These are phyloP conservation scores for Vespertilio murinus DNA, from an alignment of 2,797 vertebrate genomes.

Conservation along the genomic window DNA sequence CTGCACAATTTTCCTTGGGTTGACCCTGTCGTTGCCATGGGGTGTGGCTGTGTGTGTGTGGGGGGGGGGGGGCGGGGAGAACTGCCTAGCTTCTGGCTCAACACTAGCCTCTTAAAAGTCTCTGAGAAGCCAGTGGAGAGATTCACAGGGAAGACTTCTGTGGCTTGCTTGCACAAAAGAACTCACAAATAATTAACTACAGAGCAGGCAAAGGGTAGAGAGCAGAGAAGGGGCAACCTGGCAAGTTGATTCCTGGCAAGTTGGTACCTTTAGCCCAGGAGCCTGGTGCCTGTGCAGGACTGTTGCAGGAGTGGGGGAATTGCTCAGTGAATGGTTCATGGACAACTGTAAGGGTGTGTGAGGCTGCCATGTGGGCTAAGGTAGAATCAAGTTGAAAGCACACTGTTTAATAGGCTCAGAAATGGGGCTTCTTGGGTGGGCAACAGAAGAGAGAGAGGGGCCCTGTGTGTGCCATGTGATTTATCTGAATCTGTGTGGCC, in stretches of 20 bases:
- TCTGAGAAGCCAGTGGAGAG: not conserved
- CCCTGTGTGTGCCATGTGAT: accelerated
- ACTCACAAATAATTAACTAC: not conserved
- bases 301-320: not conserved
- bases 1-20: not conserved
- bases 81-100: not conserved
- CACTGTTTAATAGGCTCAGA: not conserved
- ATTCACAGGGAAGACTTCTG: not conserved
- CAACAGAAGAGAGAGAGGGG: not conserved
- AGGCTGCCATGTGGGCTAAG: not conserved
- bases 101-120: not conserved
- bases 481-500: too few relatives aligned
- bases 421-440: not conserved
- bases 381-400: not conserved
- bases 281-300: not conserved
- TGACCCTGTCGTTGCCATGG: not conserved
- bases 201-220: not conserved
- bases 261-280: not conserved
- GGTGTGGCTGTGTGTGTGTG: not conserved
- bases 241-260: not conserved
- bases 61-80: too few relatives aligned
- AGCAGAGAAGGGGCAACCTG: not conserved
- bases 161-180: not conserved
- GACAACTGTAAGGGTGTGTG: not conserved
- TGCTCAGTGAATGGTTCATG: not conserved